Conservation (phyloP, 2,888 invertebrate species). For the Cheiracanthium punctorium region DNA sequence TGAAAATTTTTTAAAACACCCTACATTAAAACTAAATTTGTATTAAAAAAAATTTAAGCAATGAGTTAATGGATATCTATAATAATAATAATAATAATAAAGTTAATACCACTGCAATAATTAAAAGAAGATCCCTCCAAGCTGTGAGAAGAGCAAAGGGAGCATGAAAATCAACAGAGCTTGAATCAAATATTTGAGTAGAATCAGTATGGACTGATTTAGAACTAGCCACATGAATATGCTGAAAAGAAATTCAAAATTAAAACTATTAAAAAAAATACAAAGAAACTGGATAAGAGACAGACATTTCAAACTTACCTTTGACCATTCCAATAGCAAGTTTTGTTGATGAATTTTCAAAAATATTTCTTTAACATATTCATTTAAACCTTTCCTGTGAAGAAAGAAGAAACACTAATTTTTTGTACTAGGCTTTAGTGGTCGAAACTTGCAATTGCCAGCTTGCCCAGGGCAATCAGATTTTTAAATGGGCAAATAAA, state of each 20-base stretch:
- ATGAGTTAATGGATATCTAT: background rate
- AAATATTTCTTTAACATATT: constrained; percentile 40
- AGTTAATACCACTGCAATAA: constrained; percentile 63
- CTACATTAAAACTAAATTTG: background rate
- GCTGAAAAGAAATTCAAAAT: constrained; percentile 22
- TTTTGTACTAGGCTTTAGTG: too few relatives aligned
- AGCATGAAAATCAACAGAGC: constrained; percentile 38
- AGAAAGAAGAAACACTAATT: background rate
- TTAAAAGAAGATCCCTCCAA: constrained; percentile 69
- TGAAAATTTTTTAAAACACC: too few relatives aligned
- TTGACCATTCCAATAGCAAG: constrained; percentile 50
- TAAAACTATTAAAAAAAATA: background rate
- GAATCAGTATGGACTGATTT: background rate
- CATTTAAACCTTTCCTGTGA: constrained; percentile 35
- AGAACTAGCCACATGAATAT: constrained; percentile 18
- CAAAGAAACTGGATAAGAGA: background rate
- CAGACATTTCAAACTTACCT: constrained; percentile 28
- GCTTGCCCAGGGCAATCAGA: too few relatives aligned
- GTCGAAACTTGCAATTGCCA: too few relatives aligned
- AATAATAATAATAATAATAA: too few relatives aligned
- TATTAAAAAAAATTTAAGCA: background rate
- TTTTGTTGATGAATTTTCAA: constrained; percentile 42
- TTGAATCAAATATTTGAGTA: constrained; percentile 28
- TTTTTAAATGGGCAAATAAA: too few relatives aligned
- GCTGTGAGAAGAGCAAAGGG: constrained; percentile 52